These are phyloP conservation scores for Polia nebulosa DNA, from an alignment of 2,888 invertebrate species.

Conservation along the genomic window DNA sequence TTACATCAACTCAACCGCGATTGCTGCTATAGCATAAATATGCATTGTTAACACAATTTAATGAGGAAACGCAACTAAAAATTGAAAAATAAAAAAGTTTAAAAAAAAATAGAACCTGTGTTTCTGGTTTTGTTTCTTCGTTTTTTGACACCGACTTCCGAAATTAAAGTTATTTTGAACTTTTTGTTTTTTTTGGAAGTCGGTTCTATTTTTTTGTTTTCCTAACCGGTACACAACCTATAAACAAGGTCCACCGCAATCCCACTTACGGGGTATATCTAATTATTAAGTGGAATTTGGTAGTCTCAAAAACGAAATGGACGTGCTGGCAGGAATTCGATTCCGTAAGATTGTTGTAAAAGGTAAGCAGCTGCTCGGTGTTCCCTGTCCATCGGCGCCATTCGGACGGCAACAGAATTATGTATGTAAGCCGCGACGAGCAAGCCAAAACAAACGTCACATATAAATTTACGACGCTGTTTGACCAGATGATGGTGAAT, in stretches of 20 bases:
- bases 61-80: too few relatives aligned
- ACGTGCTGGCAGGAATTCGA: not conserved
- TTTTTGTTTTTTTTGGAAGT: too few relatives aligned
- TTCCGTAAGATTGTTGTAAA: not conserved
- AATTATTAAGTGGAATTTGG: not conserved
- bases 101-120: too few relatives aligned
- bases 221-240: not conserved
- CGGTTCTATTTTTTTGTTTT: too few relatives aligned
- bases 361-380: not conserved
- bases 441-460: constrained; percentile 33
- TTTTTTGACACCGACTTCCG: too few relatives aligned
- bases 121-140: too few relatives aligned
- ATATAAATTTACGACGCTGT: constrained; percentile 36
- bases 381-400: not conserved
- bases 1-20: too few relatives aligned
- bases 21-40: too few relatives aligned
- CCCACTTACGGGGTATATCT: not conserved
- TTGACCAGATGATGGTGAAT: constrained; percentile 30
- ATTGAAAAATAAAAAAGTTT: too few relatives aligned
- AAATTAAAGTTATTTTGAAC: too few relatives aligned
- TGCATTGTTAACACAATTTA: too few relatives aligned
- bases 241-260: not conserved
- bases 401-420: not conserved
- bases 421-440: not conserved
- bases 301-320: not conserved